phyloP scores from a whole-genome alignment of 35 echinoderm and acorn worm species.

The Stichopus chloronotus region DNA sequence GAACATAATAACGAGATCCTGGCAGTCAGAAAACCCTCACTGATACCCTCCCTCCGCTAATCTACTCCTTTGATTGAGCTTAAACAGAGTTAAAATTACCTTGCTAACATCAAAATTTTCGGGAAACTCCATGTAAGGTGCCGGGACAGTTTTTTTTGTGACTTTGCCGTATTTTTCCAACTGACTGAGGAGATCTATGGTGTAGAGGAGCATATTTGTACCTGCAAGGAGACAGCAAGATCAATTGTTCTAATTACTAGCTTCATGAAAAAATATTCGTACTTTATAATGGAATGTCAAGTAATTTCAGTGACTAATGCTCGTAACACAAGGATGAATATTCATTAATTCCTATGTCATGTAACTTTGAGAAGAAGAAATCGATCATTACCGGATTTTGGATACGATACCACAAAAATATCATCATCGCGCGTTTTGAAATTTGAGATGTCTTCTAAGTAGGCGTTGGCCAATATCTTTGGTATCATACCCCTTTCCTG shows the following conservation, averaged over 20 bases:
- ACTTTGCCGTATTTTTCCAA: not conserved
- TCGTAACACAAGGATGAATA: too few relatives aligned
- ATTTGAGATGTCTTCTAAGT: not conserved
- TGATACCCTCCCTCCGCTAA: not conserved
- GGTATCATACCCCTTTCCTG: not conserved
- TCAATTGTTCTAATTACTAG: too few relatives aligned
- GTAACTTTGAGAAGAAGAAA: too few relatives aligned
- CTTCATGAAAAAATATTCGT: too few relatives aligned
- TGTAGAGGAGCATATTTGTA: not conserved
- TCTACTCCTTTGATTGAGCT: not conserved
- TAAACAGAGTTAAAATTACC: not conserved
- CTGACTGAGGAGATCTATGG: not conserved
- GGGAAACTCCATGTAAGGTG: not conserved
- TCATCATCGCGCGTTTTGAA: slow-evolving; percentile 49
- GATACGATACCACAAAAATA: slow-evolving; percentile 4
- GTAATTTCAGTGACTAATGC: too few relatives aligned
- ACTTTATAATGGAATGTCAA: too few relatives aligned
- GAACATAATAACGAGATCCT: not conserved
- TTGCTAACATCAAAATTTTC: not conserved
- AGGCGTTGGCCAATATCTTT: not conserved
- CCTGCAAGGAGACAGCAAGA: not conserved
- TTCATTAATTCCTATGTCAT: too few relatives aligned
- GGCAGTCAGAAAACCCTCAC: not conserved
- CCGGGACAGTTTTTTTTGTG: not conserved
- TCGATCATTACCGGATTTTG: slow-evolving; percentile 7